Evolutionary conservation across 2,113 vertebrate species (phyloP).

Genomic region (Thalassarche chlororhynchos): DNA sequence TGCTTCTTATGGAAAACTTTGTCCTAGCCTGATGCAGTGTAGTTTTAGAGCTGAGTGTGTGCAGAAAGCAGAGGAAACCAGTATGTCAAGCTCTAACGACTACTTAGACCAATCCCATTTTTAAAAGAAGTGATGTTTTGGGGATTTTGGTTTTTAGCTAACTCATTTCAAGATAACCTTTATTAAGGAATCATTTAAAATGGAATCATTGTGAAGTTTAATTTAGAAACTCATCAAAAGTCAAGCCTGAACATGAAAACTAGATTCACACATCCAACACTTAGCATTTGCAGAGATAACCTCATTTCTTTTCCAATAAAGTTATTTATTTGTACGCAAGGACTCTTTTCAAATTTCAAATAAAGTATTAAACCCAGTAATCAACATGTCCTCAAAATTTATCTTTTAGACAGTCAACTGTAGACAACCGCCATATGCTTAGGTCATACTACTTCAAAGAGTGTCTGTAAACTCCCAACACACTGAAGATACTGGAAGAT

Average conservation of each 20-base stretch:
- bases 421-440: background rate
- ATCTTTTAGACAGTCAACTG: background rate
- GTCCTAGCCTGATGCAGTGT: background rate
- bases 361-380: background rate
- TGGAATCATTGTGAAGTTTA: constrained; percentile 38
- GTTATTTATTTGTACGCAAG: constrained; percentile 33
- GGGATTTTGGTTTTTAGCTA: background rate
- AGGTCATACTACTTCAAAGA: background rate
- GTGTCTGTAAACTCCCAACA: background rate
- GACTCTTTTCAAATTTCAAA: background rate
- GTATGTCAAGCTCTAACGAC: background rate
- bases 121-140: background rate
- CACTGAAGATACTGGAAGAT: background rate
- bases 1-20: background rate
- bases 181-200: constrained; percentile 52
- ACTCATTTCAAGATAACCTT: background rate
- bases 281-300: constrained; percentile 17
- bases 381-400: background rate
- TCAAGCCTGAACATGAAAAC: constrained; percentile 40
- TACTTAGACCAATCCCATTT: background rate
- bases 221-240: constrained; percentile 58
- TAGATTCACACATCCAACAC: constrained; percentile 24
- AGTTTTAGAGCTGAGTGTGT: background rate
- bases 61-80: background rate
- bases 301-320: constrained; percentile 27